Base-by-base conservation (phyloP, 2,797 vertebrate genomes). In the Gephyroberyx darwinii region DNA sequence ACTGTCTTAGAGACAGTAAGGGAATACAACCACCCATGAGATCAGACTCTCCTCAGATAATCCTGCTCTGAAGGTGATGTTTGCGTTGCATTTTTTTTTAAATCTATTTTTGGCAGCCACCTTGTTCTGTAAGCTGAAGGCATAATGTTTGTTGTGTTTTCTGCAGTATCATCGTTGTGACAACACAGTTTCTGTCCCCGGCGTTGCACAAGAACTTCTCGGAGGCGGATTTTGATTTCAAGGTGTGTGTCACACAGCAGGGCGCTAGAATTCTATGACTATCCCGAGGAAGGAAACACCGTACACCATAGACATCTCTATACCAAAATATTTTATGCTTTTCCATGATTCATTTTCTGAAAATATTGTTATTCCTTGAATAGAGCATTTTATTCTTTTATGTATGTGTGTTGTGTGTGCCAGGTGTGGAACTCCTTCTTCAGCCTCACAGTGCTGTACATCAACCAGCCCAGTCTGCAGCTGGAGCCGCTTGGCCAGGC, bases 401-500 rank as follows among this genome's bases (percentile, higher is more conserved):
- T 37, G 22, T 37, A 16, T 54, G 2, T 68, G 57, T 65, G 48
- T 47, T 82, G 78, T 80, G 74, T 75, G 20, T 61, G 26, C 68
- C 88, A 99, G 98, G 97, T 99, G 71, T 99, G 98, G 98, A 99
- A 98, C 92, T 99, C 97, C 30, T 99, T 99, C 75, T 99, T 99
- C 92, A 98, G 97, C 86, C 94, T 99, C 78, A 96, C 96, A 31
- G 97, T 99, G 60, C 88, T 99, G 78, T 99, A 98, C 91, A 99
- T 99, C 89, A 99, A 99, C 87, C 98, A 99, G 89, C 98, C 98
- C 37, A 98, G 98, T 86, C 94, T 99, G 76, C 98, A 99, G 79
- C 92, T 99, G 59, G 98, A 99, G 92, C 91, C 93, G 19, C 92
- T 97, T 47, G 94, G 93, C 17, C 93, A 95, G 31, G 93, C 94